Evolutionary conservation across 2,113 vertebrate species (phyloP).

Genomic region (Amazona guildingii): DNA sequence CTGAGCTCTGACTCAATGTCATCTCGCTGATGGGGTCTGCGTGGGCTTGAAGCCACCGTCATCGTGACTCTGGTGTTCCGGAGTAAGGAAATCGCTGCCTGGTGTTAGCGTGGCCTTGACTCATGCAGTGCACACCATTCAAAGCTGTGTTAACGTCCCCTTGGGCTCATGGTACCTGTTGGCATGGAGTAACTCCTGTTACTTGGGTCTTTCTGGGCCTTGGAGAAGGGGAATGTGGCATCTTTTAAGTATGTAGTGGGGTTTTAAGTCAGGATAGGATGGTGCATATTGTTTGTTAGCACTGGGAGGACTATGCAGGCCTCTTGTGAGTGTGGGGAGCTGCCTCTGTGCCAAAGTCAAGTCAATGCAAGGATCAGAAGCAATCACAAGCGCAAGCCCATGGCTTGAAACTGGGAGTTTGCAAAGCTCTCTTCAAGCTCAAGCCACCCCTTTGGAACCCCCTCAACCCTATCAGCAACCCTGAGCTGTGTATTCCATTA

Average conservation of each 20-base stretch:
- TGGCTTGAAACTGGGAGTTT: not conserved
- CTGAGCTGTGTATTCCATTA: not conserved
- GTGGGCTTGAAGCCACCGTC: not conserved
- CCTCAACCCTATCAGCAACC: not conserved
- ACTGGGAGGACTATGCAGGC: accelerated
- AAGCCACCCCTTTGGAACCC: not conserved
- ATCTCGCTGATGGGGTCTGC: not conserved
- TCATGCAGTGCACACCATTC: not conserved
- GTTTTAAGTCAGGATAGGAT: not conserved
- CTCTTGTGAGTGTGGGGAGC: not conserved
- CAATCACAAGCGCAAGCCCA: not conserved
- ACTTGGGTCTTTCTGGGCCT: not conserved
- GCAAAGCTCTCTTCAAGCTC: not conserved
- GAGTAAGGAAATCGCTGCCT: not conserved
- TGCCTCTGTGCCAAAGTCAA: not conserved
- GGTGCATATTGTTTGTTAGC: accelerated
- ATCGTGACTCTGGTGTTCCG: not conserved
- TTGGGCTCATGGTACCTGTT: accelerated
- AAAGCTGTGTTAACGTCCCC: accelerated
- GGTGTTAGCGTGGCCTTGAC: accelerated
- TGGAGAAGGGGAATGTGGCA: too few species aligned
- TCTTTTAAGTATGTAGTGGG: not conserved
- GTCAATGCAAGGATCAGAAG: not conserved
- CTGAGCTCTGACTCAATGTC: not conserved
- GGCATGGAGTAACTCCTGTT: not conserved